Conservation (phyloP, 1,140 invertebrate species). For the Scaptomyza montana region DNA sequence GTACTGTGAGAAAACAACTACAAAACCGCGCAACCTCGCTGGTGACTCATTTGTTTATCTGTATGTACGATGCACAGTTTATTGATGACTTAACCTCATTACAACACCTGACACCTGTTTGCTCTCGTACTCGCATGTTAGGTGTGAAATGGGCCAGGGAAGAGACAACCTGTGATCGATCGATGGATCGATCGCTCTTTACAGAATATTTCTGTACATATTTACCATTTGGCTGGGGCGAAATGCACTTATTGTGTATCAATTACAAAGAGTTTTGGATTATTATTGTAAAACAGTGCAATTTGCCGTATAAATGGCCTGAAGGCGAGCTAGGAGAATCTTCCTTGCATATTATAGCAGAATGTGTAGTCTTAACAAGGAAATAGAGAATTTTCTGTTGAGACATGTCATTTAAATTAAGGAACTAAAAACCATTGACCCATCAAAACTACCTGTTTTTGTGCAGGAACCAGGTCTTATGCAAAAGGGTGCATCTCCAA, state of each 20-base stretch:
- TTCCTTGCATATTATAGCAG: too few species aligned
- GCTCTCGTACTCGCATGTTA: constrained; percentile 17
- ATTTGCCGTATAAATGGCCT: constrained; percentile 50
- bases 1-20: constrained; percentile 70
- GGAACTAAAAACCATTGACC: too few species aligned
- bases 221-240: constrained; percentile 16
- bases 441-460: too few species aligned
- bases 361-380: too few species aligned
- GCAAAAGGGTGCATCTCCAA: too few species aligned
- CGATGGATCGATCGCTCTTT: constrained; percentile 17
- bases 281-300: constrained; percentile 69
- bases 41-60: constrained; percentile 71
- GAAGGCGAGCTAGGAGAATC: background rate
- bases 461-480: too few species aligned
- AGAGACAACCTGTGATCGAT: constrained; percentile 61
- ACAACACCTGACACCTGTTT: constrained; percentile 65
- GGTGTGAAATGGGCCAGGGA: constrained; percentile 68
- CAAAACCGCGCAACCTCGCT: constrained; percentile 54
- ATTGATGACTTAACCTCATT: constrained; percentile 81
- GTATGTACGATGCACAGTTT: constrained; percentile 45
- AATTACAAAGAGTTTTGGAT: constrained; percentile 11
- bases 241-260: constrained; percentile 5
- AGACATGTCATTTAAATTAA: too few species aligned
- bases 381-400: too few species aligned
- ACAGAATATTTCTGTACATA: constrained; percentile 30